phyloP scores from a whole-genome alignment of 2,888 invertebrate genomes.

The Trachelus iudaicus region DNA sequence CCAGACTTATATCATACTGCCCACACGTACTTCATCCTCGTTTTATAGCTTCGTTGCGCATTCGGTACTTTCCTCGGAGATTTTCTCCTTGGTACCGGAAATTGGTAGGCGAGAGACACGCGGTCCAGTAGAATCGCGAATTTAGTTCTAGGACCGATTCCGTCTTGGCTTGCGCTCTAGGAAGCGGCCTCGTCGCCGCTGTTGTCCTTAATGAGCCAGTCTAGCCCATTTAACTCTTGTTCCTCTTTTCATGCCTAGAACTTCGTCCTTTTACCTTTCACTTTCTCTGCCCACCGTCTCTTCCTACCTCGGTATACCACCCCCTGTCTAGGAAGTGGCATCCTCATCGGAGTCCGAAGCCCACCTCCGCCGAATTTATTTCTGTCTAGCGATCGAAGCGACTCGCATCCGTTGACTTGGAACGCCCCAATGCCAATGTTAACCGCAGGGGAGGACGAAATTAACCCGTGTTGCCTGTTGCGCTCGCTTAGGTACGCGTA shows the following conservation, averaged over 20 bases:
- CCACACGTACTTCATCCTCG: not conserved
- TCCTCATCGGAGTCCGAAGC: not conserved
- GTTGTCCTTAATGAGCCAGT: slow-evolving; percentile 60
- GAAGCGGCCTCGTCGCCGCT: slow-evolving; percentile 49
- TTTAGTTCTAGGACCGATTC: slow-evolving; percentile 2
- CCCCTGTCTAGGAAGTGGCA: not conserved
- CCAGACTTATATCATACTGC: not conserved
- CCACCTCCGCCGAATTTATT: slow-evolving; percentile 13
- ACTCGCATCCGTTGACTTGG: slow-evolving; percentile 26
- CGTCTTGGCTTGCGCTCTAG: slow-evolving; percentile 54
- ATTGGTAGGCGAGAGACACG: not conserved
- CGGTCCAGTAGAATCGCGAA: not conserved
- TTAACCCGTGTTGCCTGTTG: slow-evolving; percentile 39
- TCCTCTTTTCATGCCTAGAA: slow-evolving; percentile 9
- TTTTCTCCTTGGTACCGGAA: not conserved
- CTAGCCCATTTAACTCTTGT: slow-evolving; percentile 44
- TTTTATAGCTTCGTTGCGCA: not conserved
- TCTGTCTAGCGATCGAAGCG: slow-evolving; percentile 9
- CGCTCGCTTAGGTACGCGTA: slow-evolving; percentile 9
- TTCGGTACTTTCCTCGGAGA: not conserved
- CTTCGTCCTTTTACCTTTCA: slow-evolving; percentile 14
- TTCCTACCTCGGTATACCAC: not conserved
- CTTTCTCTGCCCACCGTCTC: slow-evolving; percentile 3
- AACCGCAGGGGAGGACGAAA: slow-evolving; percentile 40
- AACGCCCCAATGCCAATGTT: slow-evolving; percentile 50